A percentile compares a stretch with the other conserved stretches of the same genome.
phyloP scores from a whole-genome alignment of 2,797 vertebrate species.

The Anolis apletophallus region DNA sequence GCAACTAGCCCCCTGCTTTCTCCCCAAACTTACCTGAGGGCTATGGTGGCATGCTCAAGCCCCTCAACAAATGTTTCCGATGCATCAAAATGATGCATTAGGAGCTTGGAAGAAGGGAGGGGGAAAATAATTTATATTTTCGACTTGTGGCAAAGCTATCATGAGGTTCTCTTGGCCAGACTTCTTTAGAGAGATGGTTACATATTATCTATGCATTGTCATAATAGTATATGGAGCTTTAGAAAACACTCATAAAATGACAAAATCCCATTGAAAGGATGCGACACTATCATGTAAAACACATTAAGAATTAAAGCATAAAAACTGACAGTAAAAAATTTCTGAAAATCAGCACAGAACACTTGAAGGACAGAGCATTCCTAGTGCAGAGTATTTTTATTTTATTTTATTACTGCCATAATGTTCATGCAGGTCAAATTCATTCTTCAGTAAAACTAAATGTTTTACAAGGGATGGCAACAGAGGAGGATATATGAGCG shows the following conservation, averaged over 20 bases:
- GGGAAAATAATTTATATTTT: too few species aligned
- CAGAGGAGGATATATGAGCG: neutral
- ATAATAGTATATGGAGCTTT: conserved; percentile 12
- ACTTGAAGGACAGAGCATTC: neutral
- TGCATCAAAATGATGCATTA: too few species aligned
- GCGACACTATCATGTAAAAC: neutral
- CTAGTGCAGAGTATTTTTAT: neutral
- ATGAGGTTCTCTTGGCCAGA: too few species aligned
- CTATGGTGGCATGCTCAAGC: too few species aligned
- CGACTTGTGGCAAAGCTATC: too few species aligned
- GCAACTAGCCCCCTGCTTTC: too few species aligned
- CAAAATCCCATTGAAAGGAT: neutral
- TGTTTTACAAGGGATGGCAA: neutral
- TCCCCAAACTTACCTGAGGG: too few species aligned
- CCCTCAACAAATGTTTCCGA: too few species aligned
- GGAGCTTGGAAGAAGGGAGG: too few species aligned
- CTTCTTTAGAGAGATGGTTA: too few species aligned
- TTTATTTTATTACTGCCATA: neutral
- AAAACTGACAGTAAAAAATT: conserved; percentile 32
- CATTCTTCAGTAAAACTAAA: conserved; percentile 1
- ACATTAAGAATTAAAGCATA: neutral
- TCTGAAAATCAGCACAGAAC: neutral
- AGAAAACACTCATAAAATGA: neutral
- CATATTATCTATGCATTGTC: neutral
- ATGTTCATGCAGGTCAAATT: conserved; percentile 1